Evolutionary conservation across 2,888 invertebrate genomes (phyloP).

Genomic region (Tricholauxania praeusta): DNA sequence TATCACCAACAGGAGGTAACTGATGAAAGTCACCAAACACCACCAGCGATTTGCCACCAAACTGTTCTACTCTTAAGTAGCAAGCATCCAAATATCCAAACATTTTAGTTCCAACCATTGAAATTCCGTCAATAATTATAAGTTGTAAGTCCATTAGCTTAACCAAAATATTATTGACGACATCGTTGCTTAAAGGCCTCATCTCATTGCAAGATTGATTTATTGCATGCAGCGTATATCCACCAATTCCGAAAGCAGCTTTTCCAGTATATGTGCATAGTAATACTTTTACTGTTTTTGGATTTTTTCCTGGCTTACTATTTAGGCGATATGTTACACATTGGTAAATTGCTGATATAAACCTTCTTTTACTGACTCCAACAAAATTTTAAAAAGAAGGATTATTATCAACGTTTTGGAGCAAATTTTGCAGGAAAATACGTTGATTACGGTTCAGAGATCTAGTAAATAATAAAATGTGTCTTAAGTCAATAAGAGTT

Average conservation of each 20-base stretch:
- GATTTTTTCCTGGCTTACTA: constrained; percentile 25
- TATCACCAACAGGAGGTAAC: constrained; percentile 17
- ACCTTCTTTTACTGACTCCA: constrained; percentile 38
- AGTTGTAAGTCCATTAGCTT: constrained; percentile 27
- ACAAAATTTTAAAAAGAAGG: constrained; percentile 34
- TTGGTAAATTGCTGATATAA: constrained; percentile 32
- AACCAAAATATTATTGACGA: constrained; percentile 24
- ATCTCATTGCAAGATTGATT: constrained; percentile 35
- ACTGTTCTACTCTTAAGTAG: background rate
- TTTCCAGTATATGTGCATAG: constrained; percentile 10
- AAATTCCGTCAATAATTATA: constrained; percentile 2
- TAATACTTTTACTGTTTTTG: constrained; percentile 8
- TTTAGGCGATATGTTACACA: constrained; percentile 26
- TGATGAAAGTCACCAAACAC: constrained; percentile 9
- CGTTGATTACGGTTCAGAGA: constrained; percentile 26
- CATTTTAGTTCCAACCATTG: background rate
- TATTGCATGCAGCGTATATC: constrained; percentile 31
- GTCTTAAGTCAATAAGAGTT: background rate
- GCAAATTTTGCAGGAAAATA: constrained; percentile 26
- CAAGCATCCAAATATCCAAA: background rate
- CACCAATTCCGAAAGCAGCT: constrained; percentile 37
- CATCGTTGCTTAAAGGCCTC: constrained; percentile 31
- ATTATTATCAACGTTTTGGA: constrained; percentile 22
- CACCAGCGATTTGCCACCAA: background rate
- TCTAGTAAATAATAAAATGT: constrained; percentile 7